Percentiles rank a stretch among this genome's conserved stretches.
These are phyloP conservation scores for Odontomachus brunneus DNA, from an alignment of 1,140 invertebrate species.

Conservation along the genomic window DNA sequence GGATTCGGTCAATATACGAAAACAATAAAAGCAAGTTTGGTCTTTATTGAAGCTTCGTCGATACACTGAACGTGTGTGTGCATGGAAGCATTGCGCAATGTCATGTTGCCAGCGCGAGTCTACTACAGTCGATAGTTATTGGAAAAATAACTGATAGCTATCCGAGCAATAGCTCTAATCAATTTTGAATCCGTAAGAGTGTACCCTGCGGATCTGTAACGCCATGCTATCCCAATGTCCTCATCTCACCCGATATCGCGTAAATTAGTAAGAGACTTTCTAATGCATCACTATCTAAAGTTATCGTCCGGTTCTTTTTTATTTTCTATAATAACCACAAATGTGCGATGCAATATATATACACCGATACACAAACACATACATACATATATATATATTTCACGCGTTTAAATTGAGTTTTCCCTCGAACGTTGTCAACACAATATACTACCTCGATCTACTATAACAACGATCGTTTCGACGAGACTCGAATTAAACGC, in stretches of 20 bases:
- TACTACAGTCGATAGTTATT: conserved; percentile 45
- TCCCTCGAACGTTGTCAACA: not conserved
- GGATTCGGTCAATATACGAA: conserved; percentile 47
- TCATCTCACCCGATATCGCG: too few species aligned
- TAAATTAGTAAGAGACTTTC: too few species aligned
- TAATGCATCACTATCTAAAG: too few species aligned
- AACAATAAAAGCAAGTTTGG: conserved; percentile 55
- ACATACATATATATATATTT: too few species aligned
- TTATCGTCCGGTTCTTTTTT: too few species aligned
- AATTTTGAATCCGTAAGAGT: conserved; percentile 33
- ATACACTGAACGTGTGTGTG: conserved; percentile 18
- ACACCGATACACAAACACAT: too few species aligned
- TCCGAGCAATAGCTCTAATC: conserved; percentile 22
- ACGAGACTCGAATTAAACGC: conserved; percentile 42
- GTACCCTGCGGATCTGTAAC: not conserved
- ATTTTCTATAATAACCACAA: too few species aligned
- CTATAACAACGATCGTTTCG: conserved; percentile 25
- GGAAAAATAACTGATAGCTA: conserved; percentile 56
- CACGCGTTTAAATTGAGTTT: too few species aligned
- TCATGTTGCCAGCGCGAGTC: conserved; percentile 30
- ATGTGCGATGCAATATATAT: too few species aligned
- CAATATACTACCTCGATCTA: conserved; percentile 30
- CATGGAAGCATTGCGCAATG: conserved; percentile 28
- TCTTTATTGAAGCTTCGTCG: conserved; percentile 55
- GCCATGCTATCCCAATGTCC: not conserved